phyloP scores from a whole-genome alignment of 2,797 vertebrate genomes.

The Sciurus vulgaris region DNA sequence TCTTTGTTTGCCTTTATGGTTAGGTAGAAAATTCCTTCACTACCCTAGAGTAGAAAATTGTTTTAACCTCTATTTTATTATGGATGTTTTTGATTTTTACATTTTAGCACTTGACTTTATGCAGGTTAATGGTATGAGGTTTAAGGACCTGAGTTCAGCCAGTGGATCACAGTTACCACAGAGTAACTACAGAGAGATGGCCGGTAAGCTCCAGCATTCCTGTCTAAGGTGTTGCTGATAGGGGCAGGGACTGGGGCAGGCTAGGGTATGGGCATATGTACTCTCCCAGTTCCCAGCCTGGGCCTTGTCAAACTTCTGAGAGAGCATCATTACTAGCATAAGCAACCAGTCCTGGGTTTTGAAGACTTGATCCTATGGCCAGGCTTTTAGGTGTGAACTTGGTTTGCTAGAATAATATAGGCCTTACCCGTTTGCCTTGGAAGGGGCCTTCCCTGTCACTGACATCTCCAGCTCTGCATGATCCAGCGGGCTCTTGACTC shows the following conservation, averaged over 20 bases:
- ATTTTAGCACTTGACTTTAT: background rate
- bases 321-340: background rate
- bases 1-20: conserved; percentile 59
- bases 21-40: conserved; percentile 19
- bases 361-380: background rate
- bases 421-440: background rate
- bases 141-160: background rate
- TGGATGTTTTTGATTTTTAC: background rate
- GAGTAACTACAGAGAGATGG: background rate
- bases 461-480: background rate
- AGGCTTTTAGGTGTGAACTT: conserved; percentile 8
- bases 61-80: conserved; percentile 45
- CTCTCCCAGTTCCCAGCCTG: background rate
- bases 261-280: too few relatives aligned
- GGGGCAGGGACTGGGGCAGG: background rate
- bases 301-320: background rate
- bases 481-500: conserved; percentile 61
- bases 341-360: background rate
- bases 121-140: background rate
- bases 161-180: background rate
- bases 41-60: background rate
- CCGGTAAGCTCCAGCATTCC: background rate
- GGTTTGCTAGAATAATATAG: background rate
- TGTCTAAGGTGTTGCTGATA: background rate
- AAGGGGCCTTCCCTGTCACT: background rate